These are phyloP conservation scores for Trissolcus basalis DNA, from an alignment of 1,140 invertebrate species.

Conservation along the genomic window DNA sequence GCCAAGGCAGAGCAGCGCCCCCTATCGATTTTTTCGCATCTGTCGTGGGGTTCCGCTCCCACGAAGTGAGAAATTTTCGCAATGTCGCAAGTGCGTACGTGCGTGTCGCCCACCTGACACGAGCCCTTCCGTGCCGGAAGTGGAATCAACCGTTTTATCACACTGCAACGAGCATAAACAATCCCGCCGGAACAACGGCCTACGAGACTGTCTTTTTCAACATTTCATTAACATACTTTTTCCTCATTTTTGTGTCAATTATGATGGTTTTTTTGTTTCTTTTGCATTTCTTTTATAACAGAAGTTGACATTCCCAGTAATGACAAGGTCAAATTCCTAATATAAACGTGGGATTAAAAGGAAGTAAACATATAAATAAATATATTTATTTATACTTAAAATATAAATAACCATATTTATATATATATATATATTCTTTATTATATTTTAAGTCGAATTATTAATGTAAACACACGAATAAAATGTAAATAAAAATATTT, in stretches of 20 bases:
- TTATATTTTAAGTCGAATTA: too few relatives aligned
- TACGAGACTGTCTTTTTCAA: neutral
- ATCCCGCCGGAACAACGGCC: constrained; percentile 37
- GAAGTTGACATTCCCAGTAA: too few relatives aligned
- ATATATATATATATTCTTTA: too few relatives aligned
- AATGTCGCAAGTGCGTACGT: constrained; percentile 27
- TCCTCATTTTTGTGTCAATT: neutral
- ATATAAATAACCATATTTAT: too few relatives aligned
- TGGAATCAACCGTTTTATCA: constrained; percentile 15
- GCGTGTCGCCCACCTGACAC: constrained; percentile 40
- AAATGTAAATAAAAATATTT: too few relatives aligned
- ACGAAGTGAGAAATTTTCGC: constrained; percentile 13
- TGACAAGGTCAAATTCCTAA: too few relatives aligned
- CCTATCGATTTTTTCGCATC: constrained; percentile 38
- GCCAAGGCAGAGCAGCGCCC: constrained; percentile 12
- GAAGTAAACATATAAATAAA: too few relatives aligned
- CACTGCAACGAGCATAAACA: constrained; percentile 21
- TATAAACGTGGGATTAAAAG: too few relatives aligned
- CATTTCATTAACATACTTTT: constrained; percentile 11
- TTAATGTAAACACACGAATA: too few relatives aligned
- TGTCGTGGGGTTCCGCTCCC: constrained; percentile 33
- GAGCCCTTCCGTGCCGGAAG: constrained; percentile 50
- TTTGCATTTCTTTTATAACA: too few relatives aligned
- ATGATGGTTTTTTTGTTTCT: neutral
- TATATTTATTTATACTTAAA: too few relatives aligned